Evolutionary conservation across 2,888 invertebrate genomes (phyloP).

Genomic region (Arctia plantaginis): DNA sequence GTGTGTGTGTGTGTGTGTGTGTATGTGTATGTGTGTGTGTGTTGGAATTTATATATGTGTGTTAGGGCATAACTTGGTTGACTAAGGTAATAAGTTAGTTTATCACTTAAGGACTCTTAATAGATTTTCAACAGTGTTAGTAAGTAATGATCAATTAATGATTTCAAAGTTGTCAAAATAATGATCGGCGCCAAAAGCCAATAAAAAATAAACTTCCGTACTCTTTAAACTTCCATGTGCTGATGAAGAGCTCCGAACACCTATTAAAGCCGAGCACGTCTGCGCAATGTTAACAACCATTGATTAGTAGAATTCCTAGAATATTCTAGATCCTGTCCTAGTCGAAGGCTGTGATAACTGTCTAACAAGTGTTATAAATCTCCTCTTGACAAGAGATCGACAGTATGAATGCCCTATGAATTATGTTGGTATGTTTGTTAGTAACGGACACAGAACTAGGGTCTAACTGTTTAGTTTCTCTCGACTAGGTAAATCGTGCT

Average conservation of each 20-base stretch:
- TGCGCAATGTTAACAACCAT: not conserved
- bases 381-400: constrained; percentile 11
- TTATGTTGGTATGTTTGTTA: not conserved
- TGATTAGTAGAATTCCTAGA: not conserved
- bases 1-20: no score
- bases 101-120: no score
- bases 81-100: no score
- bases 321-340: not conserved
- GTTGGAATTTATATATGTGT: no score
- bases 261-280: not conserved
- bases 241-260: not conserved
- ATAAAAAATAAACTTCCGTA: no score
- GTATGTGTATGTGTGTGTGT: no score
- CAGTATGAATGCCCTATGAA: constrained; percentile 10
- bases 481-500: not conserved
- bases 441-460: constrained; percentile 2
- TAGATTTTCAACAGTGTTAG: no score
- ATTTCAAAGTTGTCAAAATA: no score
- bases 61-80: no score
- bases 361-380: constrained; percentile 11
- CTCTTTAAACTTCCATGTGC: not conserved
- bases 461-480: not conserved
- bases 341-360: not conserved
- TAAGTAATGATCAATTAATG: no score
- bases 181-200: no score